These are phyloP conservation scores for Meloidogyne hapla DNA, from an alignment of 1,140 invertebrate genomes.

Conservation along the genomic window DNA sequence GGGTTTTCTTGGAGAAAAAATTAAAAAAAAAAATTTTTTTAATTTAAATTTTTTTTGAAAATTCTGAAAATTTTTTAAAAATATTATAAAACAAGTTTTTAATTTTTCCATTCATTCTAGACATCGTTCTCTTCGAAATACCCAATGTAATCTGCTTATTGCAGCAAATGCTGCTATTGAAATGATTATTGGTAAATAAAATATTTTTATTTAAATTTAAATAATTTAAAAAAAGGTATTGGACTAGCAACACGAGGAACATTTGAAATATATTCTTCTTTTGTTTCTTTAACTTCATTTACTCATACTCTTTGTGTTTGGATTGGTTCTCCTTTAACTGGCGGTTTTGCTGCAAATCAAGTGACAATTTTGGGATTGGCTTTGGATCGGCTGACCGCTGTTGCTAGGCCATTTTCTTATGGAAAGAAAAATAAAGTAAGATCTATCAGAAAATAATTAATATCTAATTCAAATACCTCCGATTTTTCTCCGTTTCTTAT, in stretches of 20 bases:
- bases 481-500: too few relatives aligned
- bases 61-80: too few relatives aligned
- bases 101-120: neutral
- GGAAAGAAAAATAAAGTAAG: constrained; percentile 9
- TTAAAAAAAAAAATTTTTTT: neutral
- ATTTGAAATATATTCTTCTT: neutral
- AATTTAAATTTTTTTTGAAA: too few relatives aligned
- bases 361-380: neutral
- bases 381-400: neutral
- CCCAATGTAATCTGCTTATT: constrained; percentile 12
- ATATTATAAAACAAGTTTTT: too few relatives aligned
- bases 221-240: constrained; percentile 4
- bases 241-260: constrained; percentile 12
- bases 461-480: too few relatives aligned
- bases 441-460: too few relatives aligned
- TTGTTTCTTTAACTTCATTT: neutral
- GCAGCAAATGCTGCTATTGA: constrained; percentile 3
- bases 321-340: constrained; percentile 14
- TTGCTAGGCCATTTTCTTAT: constrained; percentile 2
- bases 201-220: neutral
- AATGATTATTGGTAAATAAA: constrained; percentile 12
- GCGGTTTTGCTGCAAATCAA: constrained; percentile 10
- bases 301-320: constrained; percentile 11
- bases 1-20: neutral
- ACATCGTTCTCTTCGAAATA: neutral